A percentile compares a stretch with the other conserved stretches of the same genome.
Evolutionary conservation across 2,113 vertebrate genomes (phyloP).

Genomic region (Aplodontia rufa): DNA sequence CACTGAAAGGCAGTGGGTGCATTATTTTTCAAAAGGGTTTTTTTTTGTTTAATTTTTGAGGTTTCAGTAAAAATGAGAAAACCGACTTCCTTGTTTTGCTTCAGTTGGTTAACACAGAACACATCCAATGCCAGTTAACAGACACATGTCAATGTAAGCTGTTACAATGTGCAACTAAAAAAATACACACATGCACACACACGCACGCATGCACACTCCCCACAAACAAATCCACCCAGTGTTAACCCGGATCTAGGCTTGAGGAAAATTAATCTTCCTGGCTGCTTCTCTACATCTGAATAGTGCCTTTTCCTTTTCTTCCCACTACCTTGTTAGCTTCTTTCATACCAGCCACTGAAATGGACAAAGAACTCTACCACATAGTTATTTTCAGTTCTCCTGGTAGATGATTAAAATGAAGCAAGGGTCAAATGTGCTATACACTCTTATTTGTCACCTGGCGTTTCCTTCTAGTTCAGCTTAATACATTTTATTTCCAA

Average conservation of each 20-base stretch:
- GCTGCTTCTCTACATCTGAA: background rate
- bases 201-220: background rate
- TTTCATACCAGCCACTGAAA: slow-evolving; percentile 38
- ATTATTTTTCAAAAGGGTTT: slow-evolving; percentile 66
- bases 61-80: slow-evolving; percentile 79
- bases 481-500: slow-evolving; percentile 73
- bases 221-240: background rate
- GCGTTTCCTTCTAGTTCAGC: slow-evolving; percentile 74
- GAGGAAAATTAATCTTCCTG: slow-evolving; percentile 13
- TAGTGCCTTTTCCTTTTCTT: background rate
- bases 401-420: slow-evolving; percentile 43
- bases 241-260: slow-evolving; percentile 17
- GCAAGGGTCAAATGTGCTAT: background rate
- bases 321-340: slow-evolving; percentile 25
- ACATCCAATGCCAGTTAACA: background rate
- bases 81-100: slow-evolving; percentile 79
- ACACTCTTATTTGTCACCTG: slow-evolving; percentile 54
- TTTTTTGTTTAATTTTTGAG: slow-evolving; percentile 68
- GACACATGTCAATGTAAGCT: background rate
- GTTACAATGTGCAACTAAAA: background rate
- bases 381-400: background rate
- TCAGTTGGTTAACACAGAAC: slow-evolving; percentile 59
- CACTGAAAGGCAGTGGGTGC: slow-evolving; percentile 48
- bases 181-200: background rate
- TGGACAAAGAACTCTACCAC: slow-evolving; percentile 36